These are phyloP conservation scores for Achatina immaculata DNA, from an alignment of 1,140 invertebrate species.

Conservation along the genomic window DNA sequence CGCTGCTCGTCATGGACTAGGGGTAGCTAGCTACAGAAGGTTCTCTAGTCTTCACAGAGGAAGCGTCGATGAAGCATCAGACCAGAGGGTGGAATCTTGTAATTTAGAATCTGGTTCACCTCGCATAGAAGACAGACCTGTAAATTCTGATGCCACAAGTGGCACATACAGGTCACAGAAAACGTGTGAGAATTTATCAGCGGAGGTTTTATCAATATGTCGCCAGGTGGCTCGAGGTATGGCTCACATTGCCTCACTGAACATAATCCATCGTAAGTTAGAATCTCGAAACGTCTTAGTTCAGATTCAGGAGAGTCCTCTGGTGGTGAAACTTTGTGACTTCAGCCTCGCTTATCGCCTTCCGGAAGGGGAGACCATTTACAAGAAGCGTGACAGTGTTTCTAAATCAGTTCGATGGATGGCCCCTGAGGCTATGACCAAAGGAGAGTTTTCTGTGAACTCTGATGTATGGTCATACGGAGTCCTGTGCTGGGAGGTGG, in stretches of 20 bases:
- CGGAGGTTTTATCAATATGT: neutral
- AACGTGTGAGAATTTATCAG: neutral
- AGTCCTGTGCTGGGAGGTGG: neutral
- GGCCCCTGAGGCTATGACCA: neutral
- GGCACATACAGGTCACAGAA: neutral
- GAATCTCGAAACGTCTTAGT: neutral
- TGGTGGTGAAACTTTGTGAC: constrained; percentile 1
- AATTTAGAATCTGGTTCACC: too few relatives aligned
- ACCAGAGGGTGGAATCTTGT: neutral
- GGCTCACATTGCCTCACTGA: neutral
- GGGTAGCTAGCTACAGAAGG: too few relatives aligned
- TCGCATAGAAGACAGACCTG: neutral
- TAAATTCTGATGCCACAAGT: neutral
- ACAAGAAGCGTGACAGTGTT: neutral
- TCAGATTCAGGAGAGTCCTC: neutral
- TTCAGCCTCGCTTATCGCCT: neutral
- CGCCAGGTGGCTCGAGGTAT: neutral
- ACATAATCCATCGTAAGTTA: neutral
- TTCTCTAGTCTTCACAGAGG: neutral
- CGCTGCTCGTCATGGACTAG: too few relatives aligned
- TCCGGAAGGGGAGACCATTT: neutral
- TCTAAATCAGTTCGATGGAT: neutral
- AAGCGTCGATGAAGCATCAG: neutral
- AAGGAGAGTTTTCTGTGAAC: neutral
- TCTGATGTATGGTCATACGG: neutral